Conservation (phyloP, 2,888 invertebrate genomes). For the Pristionchus mayeri region DNA sequence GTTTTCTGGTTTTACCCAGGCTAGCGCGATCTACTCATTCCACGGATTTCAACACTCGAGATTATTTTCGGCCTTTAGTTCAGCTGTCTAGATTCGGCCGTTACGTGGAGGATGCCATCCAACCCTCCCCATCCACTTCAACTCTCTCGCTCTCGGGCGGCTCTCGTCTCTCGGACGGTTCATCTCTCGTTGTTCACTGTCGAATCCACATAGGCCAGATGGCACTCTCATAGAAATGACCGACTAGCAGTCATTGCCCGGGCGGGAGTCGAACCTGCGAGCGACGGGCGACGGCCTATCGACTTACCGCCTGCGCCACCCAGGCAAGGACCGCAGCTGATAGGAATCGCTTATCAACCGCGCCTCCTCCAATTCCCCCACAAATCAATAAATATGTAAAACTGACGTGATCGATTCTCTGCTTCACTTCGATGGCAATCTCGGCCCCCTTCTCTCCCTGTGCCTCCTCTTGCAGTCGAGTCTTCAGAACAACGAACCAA, state of each 20-base stretch:
- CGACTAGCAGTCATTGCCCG: conserved; percentile 2
- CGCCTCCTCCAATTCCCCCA: background rate
- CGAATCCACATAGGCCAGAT: background rate
- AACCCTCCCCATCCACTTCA: background rate
- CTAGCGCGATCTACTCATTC: background rate
- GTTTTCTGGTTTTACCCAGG: background rate
- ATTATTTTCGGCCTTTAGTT: background rate
- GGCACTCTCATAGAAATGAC: background rate
- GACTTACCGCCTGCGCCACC: conserved; percentile 35
- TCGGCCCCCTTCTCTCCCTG: conserved; percentile 41
- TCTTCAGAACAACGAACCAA: conserved; percentile 45
- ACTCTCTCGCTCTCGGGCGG: no score
- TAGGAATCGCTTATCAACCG: background rate
- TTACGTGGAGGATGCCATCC: background rate
- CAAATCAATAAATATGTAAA: background rate
- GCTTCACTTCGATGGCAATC: conserved; percentile 43
- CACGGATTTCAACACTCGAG: background rate
- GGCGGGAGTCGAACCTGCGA: conserved; percentile 16
- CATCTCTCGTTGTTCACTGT: background rate
- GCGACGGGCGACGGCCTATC: background rate
- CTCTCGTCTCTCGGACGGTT: background rate
- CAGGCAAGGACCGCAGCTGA: background rate
- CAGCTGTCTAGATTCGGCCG: background rate
- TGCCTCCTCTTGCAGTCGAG: conserved; percentile 38
- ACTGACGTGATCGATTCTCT: conserved; percentile 48